Evolutionary conservation across 2,797 vertebrate species (phyloP).

Genomic region (Sciurus vulgaris): DNA sequence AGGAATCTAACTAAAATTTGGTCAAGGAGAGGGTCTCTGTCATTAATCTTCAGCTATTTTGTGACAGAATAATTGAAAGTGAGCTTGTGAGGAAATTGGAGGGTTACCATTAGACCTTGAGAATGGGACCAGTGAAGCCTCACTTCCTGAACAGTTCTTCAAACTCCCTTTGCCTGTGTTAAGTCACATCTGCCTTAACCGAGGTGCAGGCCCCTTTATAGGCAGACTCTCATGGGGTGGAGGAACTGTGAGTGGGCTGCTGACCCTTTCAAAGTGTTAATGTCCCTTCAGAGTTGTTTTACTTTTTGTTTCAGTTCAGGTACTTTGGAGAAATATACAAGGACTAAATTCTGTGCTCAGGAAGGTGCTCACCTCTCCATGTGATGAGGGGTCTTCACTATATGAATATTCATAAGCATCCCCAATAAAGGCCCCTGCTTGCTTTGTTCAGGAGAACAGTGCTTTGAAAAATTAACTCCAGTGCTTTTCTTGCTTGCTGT

Average conservation of each 20-base stretch:
- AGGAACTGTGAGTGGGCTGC: not conserved
- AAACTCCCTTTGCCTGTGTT: not conserved
- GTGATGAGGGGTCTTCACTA: too few relatives aligned
- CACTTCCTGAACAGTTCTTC: too few relatives aligned
- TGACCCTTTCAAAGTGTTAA: not conserved
- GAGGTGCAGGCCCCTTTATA: not conserved
- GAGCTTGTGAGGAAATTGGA: not conserved
- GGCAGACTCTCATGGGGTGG: not conserved
- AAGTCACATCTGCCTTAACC: not conserved
- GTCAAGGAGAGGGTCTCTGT: not conserved
- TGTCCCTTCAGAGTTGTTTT: too few relatives aligned
- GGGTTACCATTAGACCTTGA: not conserved
- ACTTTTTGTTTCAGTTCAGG: too few relatives aligned
- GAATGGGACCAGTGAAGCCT: not conserved
- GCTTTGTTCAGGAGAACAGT: too few relatives aligned
- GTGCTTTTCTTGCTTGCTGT: too few relatives aligned
- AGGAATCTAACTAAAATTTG: not conserved
- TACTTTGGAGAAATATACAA: too few relatives aligned
- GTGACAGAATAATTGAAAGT: not conserved
- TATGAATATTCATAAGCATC: too few relatives aligned
- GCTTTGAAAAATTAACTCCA: too few relatives aligned
- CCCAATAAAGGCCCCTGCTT: too few relatives aligned
- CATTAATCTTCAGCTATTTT: not conserved
- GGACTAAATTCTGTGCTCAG: too few relatives aligned
- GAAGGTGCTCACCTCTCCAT: too few relatives aligned